These are phyloP conservation scores for Hemicordylus capensis DNA, from an alignment of 2,113 vertebrate genomes.

Conservation along the genomic window DNA sequence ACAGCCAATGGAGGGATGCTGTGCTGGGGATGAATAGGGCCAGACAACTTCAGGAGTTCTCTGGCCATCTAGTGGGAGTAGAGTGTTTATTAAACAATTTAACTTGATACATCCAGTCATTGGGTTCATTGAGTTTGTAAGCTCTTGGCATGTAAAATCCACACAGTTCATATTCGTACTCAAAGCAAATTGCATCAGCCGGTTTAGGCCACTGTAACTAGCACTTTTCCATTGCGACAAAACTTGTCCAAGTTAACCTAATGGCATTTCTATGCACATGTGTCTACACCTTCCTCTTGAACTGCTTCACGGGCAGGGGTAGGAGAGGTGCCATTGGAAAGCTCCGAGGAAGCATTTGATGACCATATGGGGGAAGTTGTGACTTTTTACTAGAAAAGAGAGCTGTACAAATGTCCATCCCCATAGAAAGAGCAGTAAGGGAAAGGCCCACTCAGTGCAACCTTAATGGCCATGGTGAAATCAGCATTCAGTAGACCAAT, in stretches of 20 bases:
- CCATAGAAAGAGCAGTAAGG: background rate
- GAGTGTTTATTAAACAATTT: background rate
- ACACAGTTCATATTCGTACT: too few species aligned
- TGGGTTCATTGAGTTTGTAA: background rate
- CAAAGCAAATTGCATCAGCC: too few species aligned
- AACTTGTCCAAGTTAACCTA: background rate
- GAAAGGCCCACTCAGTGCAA: background rate
- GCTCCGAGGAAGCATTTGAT: too few species aligned
- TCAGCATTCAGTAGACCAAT: background rate
- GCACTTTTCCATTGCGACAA: background rate
- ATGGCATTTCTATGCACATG: background rate
- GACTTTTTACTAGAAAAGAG: background rate
- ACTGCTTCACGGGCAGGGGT: background rate
- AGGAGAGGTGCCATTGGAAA: too few species aligned
- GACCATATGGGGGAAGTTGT: background rate
- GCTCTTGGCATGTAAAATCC: too few species aligned
- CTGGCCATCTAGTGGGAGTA: background rate
- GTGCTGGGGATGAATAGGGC: too few species aligned
- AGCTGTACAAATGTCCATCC: background rate
- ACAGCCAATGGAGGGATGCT: too few species aligned
- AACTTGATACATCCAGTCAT: background rate
- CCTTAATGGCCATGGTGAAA: background rate
- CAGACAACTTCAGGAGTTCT: too few species aligned
- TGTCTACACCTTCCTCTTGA: background rate
- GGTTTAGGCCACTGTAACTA: background rate